These are phyloP conservation scores for Erythrolamprus reginae DNA, from an alignment of 2,113 vertebrate species.

Conservation along the genomic window DNA sequence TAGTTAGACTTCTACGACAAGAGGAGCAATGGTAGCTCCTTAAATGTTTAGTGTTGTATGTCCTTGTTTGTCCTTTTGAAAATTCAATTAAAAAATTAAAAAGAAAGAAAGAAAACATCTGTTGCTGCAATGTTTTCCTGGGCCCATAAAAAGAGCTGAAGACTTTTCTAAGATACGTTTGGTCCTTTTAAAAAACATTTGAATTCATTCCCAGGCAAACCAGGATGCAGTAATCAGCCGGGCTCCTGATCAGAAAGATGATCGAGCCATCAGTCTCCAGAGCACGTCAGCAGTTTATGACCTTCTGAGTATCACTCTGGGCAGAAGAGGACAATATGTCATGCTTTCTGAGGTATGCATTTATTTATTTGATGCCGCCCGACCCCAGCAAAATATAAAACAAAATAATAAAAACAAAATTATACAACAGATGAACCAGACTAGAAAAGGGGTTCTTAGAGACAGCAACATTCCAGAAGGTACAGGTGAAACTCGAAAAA, in stretches of 20 bases:
- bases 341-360: conserved; percentile 91
- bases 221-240: conserved; percentile 91
- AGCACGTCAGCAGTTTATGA: conserved; percentile 90
- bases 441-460: no score
- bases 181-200: not conserved
- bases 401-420: not conserved
- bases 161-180: not conserved
- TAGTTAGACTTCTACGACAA: no score
- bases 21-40: no score
- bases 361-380: not conserved
- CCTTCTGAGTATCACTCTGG: conserved; percentile 92
- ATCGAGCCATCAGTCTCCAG: conserved; percentile 80
- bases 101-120: not conserved
- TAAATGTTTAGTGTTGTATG: no score
- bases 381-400: not conserved
- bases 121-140: not conserved
- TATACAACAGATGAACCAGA: not conserved
- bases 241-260: conserved; percentile 84
- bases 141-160: rapidly evolving
- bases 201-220: conserved; percentile 74
- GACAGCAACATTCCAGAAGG: no score
- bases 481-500: no score
- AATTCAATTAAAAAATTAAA: no score
- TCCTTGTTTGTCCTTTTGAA: no score
- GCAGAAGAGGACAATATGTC: conserved; percentile 93